Evolutionary conservation across 2,888 invertebrate genomes (phyloP).

Genomic region (Macropis europaea): DNA sequence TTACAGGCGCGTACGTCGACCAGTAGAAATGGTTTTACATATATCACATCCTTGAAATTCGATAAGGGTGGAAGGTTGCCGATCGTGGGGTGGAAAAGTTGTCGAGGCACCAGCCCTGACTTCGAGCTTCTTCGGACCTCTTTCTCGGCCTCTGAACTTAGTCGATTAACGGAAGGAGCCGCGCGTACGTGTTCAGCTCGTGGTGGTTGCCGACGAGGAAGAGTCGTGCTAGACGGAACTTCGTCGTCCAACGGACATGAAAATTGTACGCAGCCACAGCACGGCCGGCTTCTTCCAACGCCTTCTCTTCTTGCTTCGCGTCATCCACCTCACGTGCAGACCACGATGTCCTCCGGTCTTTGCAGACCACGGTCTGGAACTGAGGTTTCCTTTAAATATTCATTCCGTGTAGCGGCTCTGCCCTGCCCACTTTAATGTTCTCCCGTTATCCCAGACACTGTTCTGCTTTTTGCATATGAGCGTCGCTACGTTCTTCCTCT

Average conservation of each 20-base stretch:
- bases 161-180: constrained; percentile 60
- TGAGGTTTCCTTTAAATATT: constrained; percentile 74
- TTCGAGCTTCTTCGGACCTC: constrained; percentile 31
- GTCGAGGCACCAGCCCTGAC: background rate
- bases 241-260: constrained; percentile 41
- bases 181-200: constrained; percentile 10
- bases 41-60: constrained; percentile 52
- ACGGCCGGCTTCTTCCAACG: constrained; percentile 22
- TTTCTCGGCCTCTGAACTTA: constrained; percentile 41
- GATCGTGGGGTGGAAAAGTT: constrained; percentile 15
- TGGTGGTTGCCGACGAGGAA: constrained; percentile 11
- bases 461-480: constrained; percentile 66
- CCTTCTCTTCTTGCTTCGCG: constrained; percentile 31
- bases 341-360: constrained; percentile 49
- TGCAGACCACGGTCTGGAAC: constrained; percentile 39
- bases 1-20: constrained; percentile 27
- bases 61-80: constrained; percentile 33
- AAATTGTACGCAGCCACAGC: constrained; percentile 31
- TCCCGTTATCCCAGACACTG: constrained; percentile 65
- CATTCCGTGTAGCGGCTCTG: constrained; percentile 66
- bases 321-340: constrained; percentile 49
- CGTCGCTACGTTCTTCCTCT: constrained; percentile 16
- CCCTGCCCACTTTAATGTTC: constrained; percentile 67
- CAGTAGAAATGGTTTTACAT: constrained; percentile 53
- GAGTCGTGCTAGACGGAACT: background rate